Percentiles rank a stretch among this genome's conserved stretches.
Conservation (phyloP, 2,113 vertebrate species). For the Dolichallabes microphthalmus region DNA sequence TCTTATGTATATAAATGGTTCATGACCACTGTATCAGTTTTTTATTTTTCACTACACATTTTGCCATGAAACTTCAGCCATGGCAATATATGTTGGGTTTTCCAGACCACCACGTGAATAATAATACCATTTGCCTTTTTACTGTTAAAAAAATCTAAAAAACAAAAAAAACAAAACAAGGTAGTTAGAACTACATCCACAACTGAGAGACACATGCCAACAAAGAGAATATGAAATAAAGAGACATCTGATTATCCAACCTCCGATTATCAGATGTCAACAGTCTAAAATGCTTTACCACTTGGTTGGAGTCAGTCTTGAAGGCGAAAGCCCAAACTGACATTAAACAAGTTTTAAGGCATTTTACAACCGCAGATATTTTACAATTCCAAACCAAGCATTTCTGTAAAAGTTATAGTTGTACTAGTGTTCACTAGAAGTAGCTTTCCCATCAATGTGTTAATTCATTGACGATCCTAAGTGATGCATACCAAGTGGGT, state of each 20-base stretch:
- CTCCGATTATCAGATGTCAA: constrained; percentile 18
- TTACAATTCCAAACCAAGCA: constrained; percentile 29
- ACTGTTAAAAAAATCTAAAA: not conserved
- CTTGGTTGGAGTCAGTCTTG: not conserved
- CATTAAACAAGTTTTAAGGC: constrained; percentile 8
- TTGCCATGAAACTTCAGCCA: not conserved
- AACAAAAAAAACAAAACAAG: too few relatives aligned
- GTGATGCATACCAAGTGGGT: constrained; percentile 1
- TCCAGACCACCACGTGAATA: not conserved
- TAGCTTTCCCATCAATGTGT: constrained; percentile 2
- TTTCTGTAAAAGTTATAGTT: not conserved
- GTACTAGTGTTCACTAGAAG: not conserved
- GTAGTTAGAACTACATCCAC: not conserved
- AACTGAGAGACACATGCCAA: constrained; percentile 23
- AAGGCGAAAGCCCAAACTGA: constrained; percentile 9
- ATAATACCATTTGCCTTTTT: not conserved
- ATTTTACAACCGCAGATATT: constrained; percentile 6
- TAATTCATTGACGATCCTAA: constrained; percentile 10
- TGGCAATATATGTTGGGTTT: not conserved
- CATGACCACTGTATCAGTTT: too few relatives aligned
- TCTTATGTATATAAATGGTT: too few relatives aligned
- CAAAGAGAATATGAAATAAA: not conserved
- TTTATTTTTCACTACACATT: too few relatives aligned
- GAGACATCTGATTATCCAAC: constrained; percentile 25
- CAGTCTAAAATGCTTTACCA: constrained; percentile 11